A percentile compares a stretch with the other conserved stretches of the same genome.
Evolutionary conservation across 2,113 vertebrate species (phyloP).

Genomic region (Hassar affinis): DNA sequence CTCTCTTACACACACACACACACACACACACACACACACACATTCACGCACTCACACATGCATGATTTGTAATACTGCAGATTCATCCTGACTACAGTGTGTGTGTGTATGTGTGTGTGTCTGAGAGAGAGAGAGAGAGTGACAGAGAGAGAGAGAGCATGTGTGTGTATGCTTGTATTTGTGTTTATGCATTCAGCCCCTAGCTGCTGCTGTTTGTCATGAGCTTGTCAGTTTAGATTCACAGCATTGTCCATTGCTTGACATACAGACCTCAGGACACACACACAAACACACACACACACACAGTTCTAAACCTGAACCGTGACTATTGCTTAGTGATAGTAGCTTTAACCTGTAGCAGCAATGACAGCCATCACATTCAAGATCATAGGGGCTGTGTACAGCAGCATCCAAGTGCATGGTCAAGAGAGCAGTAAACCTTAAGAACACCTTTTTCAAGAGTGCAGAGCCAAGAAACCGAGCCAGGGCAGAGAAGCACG

Average conservation of each 20-base stretch:
- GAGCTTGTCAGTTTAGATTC: constrained; percentile 51
- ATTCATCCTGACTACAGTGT: not conserved
- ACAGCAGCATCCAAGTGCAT: not conserved
- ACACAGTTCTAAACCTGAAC: not conserved
- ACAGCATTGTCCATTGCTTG: constrained; percentile 31
- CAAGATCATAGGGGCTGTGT: too few species aligned
- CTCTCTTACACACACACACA: not conserved
- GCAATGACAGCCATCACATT: not conserved
- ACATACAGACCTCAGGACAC: constrained; percentile 29
- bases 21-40: not conserved
- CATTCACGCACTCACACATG: not conserved
- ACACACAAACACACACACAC: constrained; percentile 7
- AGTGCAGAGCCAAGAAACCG: not conserved
- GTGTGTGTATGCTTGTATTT: constrained; percentile 10
- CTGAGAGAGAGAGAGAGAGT: not conserved
- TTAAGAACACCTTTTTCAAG: not conserved
- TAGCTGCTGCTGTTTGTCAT: constrained; percentile 47
- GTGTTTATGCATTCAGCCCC: constrained; percentile 37
- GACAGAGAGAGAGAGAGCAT: not conserved
- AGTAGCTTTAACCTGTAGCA: not conserved
- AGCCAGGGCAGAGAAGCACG: not conserved
- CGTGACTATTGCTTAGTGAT: not conserved
- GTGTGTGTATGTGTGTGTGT: not conserved
- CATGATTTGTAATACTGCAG: not conserved
- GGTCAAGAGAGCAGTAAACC: not conserved